Percentiles rank a stretch among this genome's conserved stretches.
phyloP scores from a whole-genome alignment of 2,888 invertebrate genomes.

The Onchidella celtica region DNA sequence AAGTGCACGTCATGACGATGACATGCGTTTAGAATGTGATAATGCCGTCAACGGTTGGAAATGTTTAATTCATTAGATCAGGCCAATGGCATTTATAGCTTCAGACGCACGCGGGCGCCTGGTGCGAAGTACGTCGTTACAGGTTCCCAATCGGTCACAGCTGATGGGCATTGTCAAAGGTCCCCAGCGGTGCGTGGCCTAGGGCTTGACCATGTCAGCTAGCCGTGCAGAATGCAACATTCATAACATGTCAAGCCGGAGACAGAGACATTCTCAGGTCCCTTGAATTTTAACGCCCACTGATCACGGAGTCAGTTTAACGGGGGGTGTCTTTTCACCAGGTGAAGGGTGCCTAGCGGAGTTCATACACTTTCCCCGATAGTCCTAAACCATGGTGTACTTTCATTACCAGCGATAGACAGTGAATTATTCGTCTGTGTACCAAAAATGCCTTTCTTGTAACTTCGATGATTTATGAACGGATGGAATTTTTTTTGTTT shows the following conservation, averaged over 20 bases:
- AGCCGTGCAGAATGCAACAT: not conserved
- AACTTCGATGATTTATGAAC: no score
- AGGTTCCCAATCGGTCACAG: not conserved
- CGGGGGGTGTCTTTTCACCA: no score
- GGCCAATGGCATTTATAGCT: not conserved
- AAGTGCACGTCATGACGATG: no score
- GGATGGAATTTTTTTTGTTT: no score
- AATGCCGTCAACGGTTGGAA: not conserved
- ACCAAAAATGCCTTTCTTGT: no score
- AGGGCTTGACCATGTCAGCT: not conserved
- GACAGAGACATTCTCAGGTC: not conserved
- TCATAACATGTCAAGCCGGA: not conserved
- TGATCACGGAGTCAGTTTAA: not conserved
- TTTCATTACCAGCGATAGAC: no score
- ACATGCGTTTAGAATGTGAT: no score
- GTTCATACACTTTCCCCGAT: no score
- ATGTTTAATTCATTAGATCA: not conserved
- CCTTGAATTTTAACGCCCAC: not conserved
- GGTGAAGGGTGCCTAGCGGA: no score
- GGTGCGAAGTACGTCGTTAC: not conserved
- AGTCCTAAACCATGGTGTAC: no score
- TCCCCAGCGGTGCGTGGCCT: not conserved
- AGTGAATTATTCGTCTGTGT: no score
- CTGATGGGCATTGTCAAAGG: not conserved
- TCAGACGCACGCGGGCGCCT: not conserved